These are phyloP conservation scores for Lacerta agilis DNA, from an alignment of 2,797 vertebrate genomes.

Conservation along the genomic window DNA sequence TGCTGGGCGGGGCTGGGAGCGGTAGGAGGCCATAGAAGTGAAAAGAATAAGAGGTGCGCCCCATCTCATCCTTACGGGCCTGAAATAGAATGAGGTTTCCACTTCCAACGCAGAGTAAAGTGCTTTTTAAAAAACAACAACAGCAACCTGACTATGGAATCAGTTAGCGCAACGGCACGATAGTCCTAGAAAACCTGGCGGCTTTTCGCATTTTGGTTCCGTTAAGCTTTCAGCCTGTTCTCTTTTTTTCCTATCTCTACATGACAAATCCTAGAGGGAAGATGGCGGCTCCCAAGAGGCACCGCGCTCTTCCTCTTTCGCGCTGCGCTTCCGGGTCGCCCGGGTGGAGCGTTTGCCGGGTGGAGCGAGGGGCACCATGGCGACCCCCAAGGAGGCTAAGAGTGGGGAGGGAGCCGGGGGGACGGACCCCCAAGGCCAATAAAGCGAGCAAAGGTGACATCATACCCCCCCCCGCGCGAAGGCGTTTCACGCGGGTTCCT, in stretches of 20 bases:
- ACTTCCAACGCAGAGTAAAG: not conserved
- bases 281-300: not conserved
- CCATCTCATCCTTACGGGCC: no score
- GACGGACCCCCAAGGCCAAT: not conserved
- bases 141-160: no score
- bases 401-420: fast-evolving
- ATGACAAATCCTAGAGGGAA: not conserved
- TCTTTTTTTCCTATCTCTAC: not conserved
- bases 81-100: not conserved
- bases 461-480: not conserved
- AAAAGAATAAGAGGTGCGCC: not conserved
- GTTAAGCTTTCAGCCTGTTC: not conserved
- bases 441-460: not conserved
- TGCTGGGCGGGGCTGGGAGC: not conserved
- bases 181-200: not conserved
- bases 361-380: not conserved
- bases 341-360: fast-evolving
- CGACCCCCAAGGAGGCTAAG: fast-evolving
- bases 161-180: not conserved
- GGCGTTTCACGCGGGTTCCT: not conserved
- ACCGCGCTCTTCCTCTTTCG: not conserved
- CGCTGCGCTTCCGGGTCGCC: not conserved
- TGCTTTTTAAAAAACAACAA: no score
- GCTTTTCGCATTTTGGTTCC: not conserved
- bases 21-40: not conserved